Conservation (phyloP, 2,888 invertebrate species). For the Tachina grossa region DNA sequence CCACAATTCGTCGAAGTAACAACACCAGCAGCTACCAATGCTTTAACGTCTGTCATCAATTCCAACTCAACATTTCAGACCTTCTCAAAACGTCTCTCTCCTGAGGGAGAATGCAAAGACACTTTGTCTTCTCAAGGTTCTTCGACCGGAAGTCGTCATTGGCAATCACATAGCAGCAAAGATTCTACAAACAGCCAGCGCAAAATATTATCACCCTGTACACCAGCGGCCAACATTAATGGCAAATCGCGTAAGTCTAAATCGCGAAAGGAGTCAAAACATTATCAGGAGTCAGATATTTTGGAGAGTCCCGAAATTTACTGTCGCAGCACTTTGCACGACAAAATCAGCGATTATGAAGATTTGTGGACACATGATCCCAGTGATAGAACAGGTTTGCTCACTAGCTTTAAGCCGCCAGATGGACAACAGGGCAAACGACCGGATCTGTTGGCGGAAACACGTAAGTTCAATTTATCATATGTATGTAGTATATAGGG, state of each 20-base stretch:
- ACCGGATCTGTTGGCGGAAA: constrained; percentile 86
- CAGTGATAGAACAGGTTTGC: constrained; percentile 84
- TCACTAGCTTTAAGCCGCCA: constrained; percentile 81
- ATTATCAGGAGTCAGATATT: constrained; percentile 92
- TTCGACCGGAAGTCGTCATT: constrained; percentile 79
- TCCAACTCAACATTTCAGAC: constrained; percentile 84
- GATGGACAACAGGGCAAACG: constrained; percentile 80
- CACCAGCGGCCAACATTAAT: constrained; percentile 78
- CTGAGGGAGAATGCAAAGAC: constrained; percentile 85
- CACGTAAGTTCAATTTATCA: constrained; percentile 79
- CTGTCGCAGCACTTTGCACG: constrained; percentile 93
- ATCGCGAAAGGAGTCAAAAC: constrained; percentile 86
- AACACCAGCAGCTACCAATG: constrained; percentile 79
- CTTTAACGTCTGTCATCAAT: constrained; percentile 77
- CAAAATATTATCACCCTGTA: constrained; percentile 82
- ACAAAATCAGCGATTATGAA: constrained; percentile 97
- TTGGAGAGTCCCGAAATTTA: constrained; percentile 92
- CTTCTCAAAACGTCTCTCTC: constrained; percentile 88
- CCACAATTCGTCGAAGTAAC: constrained; percentile 81
- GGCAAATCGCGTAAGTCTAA: constrained; percentile 84
- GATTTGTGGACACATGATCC: constrained; percentile 93
- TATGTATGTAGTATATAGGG: no score
- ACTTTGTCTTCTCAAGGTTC: constrained; percentile 88
- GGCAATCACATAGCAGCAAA: constrained; percentile 83
- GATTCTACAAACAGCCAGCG: constrained; percentile 84